These are phyloP conservation scores for Probaryconus sp. DNA, from an alignment of 1,140 invertebrate species.

Conservation along the genomic window DNA sequence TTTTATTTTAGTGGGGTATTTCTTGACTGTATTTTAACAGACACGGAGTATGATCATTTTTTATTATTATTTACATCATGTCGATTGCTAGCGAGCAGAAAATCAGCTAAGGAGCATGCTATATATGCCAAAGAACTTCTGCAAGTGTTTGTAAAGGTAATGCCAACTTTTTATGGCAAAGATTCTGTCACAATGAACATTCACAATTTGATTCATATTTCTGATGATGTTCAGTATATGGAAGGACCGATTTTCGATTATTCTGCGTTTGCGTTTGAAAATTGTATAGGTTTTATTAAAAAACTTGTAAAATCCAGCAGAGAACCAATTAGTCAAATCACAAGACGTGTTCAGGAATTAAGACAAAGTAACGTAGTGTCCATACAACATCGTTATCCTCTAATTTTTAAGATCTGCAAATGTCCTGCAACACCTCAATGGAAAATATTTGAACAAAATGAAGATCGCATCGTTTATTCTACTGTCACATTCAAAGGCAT, in stretches of 20 bases:
- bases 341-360: slow-evolving; percentile 7
- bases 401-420: slow-evolving; percentile 11
- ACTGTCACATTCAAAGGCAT: neutral
- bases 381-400: neutral
- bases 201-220: slow-evolving; percentile 54
- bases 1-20: slow-evolving; percentile 19
- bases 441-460: neutral
- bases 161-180: slow-evolving; percentile 45
- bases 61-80: slow-evolving; percentile 44
- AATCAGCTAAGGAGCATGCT: slow-evolving; percentile 27
- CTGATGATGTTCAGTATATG: slow-evolving; percentile 51
- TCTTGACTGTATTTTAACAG: slow-evolving; percentile 31
- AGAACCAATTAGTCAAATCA: slow-evolving; percentile 12
- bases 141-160: slow-evolving; percentile 48
- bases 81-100: slow-evolving; percentile 14
- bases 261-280: slow-evolving; percentile 43
- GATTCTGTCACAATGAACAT: slow-evolving; percentile 46
- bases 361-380: slow-evolving; percentile 1
- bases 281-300: slow-evolving; percentile 9
- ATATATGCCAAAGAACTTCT: slow-evolving; percentile 47
- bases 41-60: slow-evolving; percentile 34
- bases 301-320: slow-evolving; percentile 12
- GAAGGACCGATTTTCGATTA: slow-evolving; percentile 15
- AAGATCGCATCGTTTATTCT: neutral
- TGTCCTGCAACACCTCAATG: neutral